Conservation (phyloP, 2,797 vertebrate genomes). For the Spheniscus humboldti region DNA sequence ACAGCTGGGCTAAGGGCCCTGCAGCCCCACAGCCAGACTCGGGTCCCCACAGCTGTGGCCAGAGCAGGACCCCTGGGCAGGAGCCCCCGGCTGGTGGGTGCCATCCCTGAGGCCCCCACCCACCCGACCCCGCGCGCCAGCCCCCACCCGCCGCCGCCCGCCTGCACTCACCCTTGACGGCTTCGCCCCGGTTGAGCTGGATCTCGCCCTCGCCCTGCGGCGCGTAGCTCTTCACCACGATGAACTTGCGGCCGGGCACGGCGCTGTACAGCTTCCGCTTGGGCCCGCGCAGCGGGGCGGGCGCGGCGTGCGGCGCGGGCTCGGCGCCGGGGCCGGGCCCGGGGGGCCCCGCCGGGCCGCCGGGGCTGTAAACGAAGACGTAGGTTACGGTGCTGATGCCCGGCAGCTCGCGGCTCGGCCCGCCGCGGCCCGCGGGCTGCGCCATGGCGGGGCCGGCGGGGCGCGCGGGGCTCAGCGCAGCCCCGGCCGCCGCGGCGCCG, state of each 20-base stretch:
- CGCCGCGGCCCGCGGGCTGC: constrained; percentile 67
- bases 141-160: not conserved
- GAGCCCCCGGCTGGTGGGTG: not conserved
- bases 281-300: constrained; percentile 80
- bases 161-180: constrained; percentile 89
- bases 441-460: constrained; percentile 55
- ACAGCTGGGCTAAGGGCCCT: not conserved
- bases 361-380: constrained; percentile 98
- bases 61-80: not conserved
- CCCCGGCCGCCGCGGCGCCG: constrained; percentile 19
- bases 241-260: constrained; percentile 94
- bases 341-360: constrained; percentile 81
- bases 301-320: constrained; percentile 65
- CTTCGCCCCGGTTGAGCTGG: constrained; percentile 93
- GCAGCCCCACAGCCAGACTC: not conserved
- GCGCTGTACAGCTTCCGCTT: constrained; percentile 98
- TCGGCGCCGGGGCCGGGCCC: constrained; percentile 66
- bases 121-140: not conserved
- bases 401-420: constrained; percentile 77
- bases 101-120: not conserved
- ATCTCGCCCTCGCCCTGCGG: constrained; percentile 96
- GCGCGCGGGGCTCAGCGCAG: constrained; percentile 8
- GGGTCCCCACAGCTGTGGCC: not conserved
- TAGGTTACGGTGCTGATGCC: constrained; percentile 94
- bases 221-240: constrained; percentile 92